Evolutionary conservation across 2,113 vertebrate species (phyloP), one percentile per base, ranked within the genome.

Genomic region (Heterotilapia buettikoferi): DNA sequence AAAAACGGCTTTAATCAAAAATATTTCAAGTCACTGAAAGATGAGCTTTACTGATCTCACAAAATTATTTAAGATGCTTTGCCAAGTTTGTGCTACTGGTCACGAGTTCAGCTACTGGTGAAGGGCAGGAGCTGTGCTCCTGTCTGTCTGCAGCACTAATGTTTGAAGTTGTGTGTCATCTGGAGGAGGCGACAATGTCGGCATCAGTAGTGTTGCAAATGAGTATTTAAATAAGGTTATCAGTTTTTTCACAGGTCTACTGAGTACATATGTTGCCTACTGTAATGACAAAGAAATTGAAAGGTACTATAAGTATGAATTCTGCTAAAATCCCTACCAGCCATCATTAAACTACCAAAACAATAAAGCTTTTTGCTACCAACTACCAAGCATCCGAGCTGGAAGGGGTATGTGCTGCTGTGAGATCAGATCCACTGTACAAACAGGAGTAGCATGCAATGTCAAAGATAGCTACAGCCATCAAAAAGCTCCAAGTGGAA

Each of bases 121-220:
- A 47, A 29, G 40, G 68, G 40, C 21, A 76, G 21, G 9, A 26
- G 0, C 40, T 73, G 13, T 26, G 2, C 40, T 0, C 68, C 13
- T 29, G 21, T 45, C 14, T 73, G 68, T 45, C 68, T 73, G 68
- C 40, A 47, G 36, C 63, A 12, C 63, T 68, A 36, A n/a, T 66
- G 33, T 68, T n/a, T 21, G 33, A 68, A 71, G 21, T 73, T 45
- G 5, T 26, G 21, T 29, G 68, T 26, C 21, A 73, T 45, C 40
- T 73, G 40, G 68, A 29, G 68, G 68, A 73, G 0, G 19, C 36
- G 0, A 40, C 63, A 40, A 40, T 40, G 63, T 40, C 3, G 11
- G 63, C 36, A 21, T 68, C 19, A 68, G 7, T 68, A 68, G 33
- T 11, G 21, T 73, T 73, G 21, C 6, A 45, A 73, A 45, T 73